Base-by-base conservation (phyloP, 2,888 invertebrate genomes). In the Temnothorax ravouxi region DNA sequence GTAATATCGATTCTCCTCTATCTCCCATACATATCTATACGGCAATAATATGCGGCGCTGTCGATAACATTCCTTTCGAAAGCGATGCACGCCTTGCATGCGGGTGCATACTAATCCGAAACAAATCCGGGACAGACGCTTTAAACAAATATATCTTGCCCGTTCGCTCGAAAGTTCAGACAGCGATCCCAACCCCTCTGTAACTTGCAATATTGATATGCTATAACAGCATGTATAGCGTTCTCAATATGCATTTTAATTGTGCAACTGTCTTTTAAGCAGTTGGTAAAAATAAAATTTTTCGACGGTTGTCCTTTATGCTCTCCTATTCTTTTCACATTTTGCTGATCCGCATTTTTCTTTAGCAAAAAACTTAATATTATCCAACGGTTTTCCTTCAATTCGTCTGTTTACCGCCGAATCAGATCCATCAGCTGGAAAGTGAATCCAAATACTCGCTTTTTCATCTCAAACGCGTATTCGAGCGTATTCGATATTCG, bases 401-500 rank as follows among this genome's bases (percentile, higher is more conserved):
- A 56, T 5, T 76, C 41, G 18, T 38, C 18, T 64, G 21, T 69
- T 59, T 71, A 59, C 11, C 41, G 11, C 11, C 13, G 21, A 80
- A 25, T 44, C 21, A 47, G 11, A 44, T 44, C 44, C 18, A 15
- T 25, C 66, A 54, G 21, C n/a, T 41, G 59, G n/a, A n/a, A 41
- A 18, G 18, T 64, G 52, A 34, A 66, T 77, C 21, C 71, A 79
- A 59, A 69, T 66, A 47, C 29, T 79, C 47, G 62, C 29, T 74
- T 84, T 56, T 79, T 76, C 56, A 67, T 44, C 76, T 84, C 85
- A 84, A 87, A 82, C 44, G 84, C 62, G 67, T 15, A 64, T 54
- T 62, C 56, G 75, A 64, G n/a, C n/a, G n/a, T 83, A 69, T 79
- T 88, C 84, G 80, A 87, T 88, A 87, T 88, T 79, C 83, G 81